Conservation (phyloP, 2,888 invertebrate species). For the Tuberolachnus salignus region DNA sequence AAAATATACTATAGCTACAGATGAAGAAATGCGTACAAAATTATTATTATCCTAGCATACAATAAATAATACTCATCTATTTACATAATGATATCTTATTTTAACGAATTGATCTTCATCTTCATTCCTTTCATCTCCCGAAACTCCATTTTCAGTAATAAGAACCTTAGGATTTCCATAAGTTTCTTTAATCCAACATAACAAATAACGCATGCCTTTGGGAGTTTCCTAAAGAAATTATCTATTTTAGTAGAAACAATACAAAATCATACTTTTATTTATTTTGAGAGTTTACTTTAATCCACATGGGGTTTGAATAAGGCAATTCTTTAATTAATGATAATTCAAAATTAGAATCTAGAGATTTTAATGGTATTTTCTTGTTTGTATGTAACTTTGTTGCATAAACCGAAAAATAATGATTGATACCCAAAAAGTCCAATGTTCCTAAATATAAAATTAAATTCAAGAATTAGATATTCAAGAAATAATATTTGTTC, state of each 20-base stretch:
- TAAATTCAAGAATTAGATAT: no score
- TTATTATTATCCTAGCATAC: background rate
- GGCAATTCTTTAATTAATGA: constrained; percentile 34
- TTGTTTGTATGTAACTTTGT: background rate
- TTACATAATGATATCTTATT: constrained; percentile 44
- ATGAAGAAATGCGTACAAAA: background rate
- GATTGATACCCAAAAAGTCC: constrained; percentile 78
- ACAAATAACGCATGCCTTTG: constrained; percentile 63
- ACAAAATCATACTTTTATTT: background rate
- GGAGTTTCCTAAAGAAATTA: constrained; percentile 63
- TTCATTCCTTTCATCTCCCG: constrained; percentile 60
- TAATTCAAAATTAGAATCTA: constrained; percentile 33
- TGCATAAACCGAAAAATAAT: constrained; percentile 67
- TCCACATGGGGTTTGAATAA: constrained; percentile 26
- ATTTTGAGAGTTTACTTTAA: background rate
- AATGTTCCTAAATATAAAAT: constrained; percentile 64
- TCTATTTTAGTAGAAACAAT: background rate
- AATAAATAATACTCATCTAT: constrained; percentile 41
- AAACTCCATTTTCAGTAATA: constrained; percentile 64
- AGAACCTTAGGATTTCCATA: constrained; percentile 58
- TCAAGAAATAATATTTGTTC: no score
- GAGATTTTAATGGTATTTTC: constrained; percentile 6
- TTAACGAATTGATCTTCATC: constrained; percentile 59
- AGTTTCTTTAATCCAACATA: constrained; percentile 63
- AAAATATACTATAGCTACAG: background rate